Evolutionary conservation across 2,113 vertebrate genomes (phyloP).

Genomic region (Thomomys bottae): DNA sequence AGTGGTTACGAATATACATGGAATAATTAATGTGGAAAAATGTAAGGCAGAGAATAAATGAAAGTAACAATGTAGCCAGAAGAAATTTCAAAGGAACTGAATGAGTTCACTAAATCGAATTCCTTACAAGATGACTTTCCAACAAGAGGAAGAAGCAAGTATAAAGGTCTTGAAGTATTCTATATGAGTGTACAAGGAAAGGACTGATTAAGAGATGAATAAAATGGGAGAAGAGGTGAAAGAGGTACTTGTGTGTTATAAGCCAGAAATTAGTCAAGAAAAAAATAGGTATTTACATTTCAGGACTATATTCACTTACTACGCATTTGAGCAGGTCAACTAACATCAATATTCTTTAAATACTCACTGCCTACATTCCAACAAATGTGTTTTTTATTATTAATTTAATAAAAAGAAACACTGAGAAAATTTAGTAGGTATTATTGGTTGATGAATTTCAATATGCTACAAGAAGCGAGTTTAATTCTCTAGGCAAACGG

Average conservation of each 20-base stretch:
- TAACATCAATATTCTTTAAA: neutral
- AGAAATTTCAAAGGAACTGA: neutral
- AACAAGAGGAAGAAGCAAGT: neutral
- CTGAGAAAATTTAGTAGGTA: neutral
- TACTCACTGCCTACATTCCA: neutral
- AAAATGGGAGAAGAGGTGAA: neutral
- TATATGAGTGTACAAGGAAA: neutral
- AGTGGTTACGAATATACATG: neutral
- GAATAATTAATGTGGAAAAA: neutral
- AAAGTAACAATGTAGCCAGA: neutral
- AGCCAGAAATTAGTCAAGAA: neutral
- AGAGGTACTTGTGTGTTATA: neutral
- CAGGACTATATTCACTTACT: neutral
- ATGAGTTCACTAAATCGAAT: rapidly evolving
- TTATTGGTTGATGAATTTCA: neutral
- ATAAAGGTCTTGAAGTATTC: neutral
- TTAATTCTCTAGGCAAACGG: neutral
- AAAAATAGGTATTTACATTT: neutral
- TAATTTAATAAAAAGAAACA: neutral
- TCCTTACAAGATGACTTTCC: neutral
- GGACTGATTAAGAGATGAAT: too few species aligned
- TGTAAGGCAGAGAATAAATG: neutral
- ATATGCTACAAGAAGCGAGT: neutral
- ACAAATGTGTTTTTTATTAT: too few species aligned
- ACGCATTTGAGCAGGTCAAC: neutral